Evolutionary conservation across 2,113 vertebrate genomes (phyloP), one percentile per base, ranked within the genome.

Genomic region (Cynoglossus semilaevis): DNA sequence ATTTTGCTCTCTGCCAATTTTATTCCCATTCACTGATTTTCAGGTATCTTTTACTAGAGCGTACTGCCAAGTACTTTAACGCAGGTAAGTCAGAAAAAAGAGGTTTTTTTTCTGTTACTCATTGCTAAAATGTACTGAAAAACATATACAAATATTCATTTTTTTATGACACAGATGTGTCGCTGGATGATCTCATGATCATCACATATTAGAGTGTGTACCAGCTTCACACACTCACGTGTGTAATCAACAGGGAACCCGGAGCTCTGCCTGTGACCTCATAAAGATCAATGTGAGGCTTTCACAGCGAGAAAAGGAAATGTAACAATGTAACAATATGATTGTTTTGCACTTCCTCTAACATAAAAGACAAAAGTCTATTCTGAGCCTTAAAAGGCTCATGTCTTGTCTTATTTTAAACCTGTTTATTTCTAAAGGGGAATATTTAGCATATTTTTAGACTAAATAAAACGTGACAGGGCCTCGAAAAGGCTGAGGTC

Each of bases 291-390:
- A 88, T 84, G 83, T 82, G 76, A 83, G 70, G 66, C 81, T 85
- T 88, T 90, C 89, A 85, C 81, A 88, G 87, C 80, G 14, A 85
- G 88, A 79, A 50, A 58, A 85, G 88, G 91, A 92, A 90, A 91
- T 90, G 90, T 90, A 90, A 91, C 91, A 92, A 92, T 91, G 88
- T 74, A 92, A 91, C 89, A 91, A 92, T 90, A 88, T 86, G 82
- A 91, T 90, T 91, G 90, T 90, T 90, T 81, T 70, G 78, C 52
- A 77, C 88, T 91, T 91, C 90, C 87, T 89, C 69, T 55, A 53
- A 91, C 89, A 92, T 91, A 89, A 92, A 77, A 80, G 76, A 81
- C 67, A 71, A 70, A 48, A 4, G 16, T 74, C 80, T 91, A 91
- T 92, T 92, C 87, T 85, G 50, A 76, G 79, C 83, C 88, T 85